Conservation (phyloP, 2,113 vertebrate genomes). For the Rissa tridactyla region DNA sequence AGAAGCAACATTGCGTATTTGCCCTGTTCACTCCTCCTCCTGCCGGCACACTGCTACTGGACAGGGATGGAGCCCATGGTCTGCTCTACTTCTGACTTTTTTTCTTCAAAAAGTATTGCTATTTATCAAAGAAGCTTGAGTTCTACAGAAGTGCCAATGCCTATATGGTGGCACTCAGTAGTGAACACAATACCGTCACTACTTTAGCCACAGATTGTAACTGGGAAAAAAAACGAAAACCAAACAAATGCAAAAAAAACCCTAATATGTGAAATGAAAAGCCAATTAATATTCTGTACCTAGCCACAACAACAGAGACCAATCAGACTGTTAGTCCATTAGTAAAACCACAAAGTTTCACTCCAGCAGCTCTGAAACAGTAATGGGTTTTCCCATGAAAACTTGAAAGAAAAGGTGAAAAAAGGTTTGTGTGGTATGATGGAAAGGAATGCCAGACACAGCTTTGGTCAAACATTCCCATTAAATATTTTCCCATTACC, state of each 20-base stretch:
- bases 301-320: background rate
- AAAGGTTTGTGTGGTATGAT: conserved; percentile 54
- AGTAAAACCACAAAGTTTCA: conserved; percentile 36
- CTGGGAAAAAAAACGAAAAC: background rate
- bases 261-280: background rate
- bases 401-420: conserved; percentile 64
- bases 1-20: background rate
- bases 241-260: background rate
- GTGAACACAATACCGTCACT: background rate
- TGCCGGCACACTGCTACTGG: background rate
- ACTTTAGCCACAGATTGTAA: background rate
- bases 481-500: conserved; percentile 63
- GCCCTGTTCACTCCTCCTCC: background rate
- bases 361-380: conserved; percentile 27
- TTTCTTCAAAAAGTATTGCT: background rate
- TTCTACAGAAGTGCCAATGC: background rate
- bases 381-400: conserved; percentile 54
- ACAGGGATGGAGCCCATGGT: background rate
- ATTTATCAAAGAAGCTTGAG: background rate
- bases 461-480: conserved; percentile 64
- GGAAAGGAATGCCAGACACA: conserved; percentile 64
- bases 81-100: background rate
- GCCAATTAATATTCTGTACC: background rate
- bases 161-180: background rate
- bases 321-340: background rate